Base-by-base conservation (phyloP, 2,888 invertebrate genomes). In the Agriotes lineatus region DNA sequence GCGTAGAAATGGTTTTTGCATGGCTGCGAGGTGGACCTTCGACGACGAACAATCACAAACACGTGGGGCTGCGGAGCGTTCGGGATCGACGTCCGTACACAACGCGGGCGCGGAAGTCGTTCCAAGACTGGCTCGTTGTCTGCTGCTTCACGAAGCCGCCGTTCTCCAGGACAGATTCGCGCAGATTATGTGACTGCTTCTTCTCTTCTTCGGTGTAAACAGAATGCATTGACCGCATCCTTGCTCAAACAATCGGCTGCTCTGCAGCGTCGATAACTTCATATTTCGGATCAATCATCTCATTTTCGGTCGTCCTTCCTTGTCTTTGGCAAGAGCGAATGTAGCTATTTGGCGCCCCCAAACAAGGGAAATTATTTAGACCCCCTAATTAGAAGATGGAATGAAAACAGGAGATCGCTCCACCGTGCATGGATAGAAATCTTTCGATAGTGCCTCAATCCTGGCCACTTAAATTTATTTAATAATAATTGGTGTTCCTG, bases 21-120 rank as follows among this genome's bases (percentile, higher is more conserved):
- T 52, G 52, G 33, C 25, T 18, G 52, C 33, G 16, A n/a, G 33
- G 52, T 33, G 33, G n/a, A n/a, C n/a, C n/a, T 19, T 52, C 16
- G 52, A 33, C 48, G 20, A 25, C 16, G 52, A 52, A 48, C 22
- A 35, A 50, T 62, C 56, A 44, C 74, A 74, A 74, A 72, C 74
- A 75, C 74, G 70, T 74, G 73, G 71, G 50, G 60, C 57, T 58
- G 66, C 59, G 48, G 52, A 54, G 61, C 58, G 65, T 48, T 60
- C 59, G 66, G 66, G 70, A 75, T 69, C 68, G 72, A 71, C 70
- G 73, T 67, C 69, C 68, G 58, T 66, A 71, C 72, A 67, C 70
- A 68, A 73, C 74, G 73, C 74, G 71, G 72, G 71, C 74, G 72
- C 78, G 79, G 79, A 78, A 78, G 78, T 77, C 73, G 76, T 72